Conservation (phyloP, 2,888 invertebrate species). For the Caenorhabditis afra region DNA sequence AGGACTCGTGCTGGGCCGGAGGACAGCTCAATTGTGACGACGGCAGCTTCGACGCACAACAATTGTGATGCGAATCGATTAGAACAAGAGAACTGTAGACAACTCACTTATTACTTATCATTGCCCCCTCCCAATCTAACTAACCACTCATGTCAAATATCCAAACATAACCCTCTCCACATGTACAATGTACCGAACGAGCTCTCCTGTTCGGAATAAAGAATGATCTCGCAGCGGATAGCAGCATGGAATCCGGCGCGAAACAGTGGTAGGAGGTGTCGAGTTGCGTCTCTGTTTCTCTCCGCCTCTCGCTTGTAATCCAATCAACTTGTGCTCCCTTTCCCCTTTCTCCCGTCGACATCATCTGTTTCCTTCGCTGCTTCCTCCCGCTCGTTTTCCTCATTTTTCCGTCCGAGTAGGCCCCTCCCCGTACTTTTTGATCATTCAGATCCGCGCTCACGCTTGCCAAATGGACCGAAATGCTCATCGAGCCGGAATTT, state of each 20-base stretch:
- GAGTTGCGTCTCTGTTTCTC: slow-evolving; percentile 29
- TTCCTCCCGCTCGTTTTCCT: slow-evolving; percentile 14
- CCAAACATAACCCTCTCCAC: too few relatives aligned
- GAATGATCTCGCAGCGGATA: too few relatives aligned
- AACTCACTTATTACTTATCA: background rate
- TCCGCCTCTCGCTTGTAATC: slow-evolving; percentile 26
- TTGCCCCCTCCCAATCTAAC: background rate
- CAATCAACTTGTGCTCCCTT: slow-evolving; percentile 45
- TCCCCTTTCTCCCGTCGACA: slow-evolving; percentile 6
- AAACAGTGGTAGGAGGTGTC: slow-evolving; percentile 34
- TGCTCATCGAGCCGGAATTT: slow-evolving; percentile 33
- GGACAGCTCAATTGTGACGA: slow-evolving; percentile 9
- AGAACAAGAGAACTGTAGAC: background rate
- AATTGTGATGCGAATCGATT: slow-evolving; percentile 5
- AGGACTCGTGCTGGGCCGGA: slow-evolving; percentile 33
- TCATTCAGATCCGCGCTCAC: slow-evolving; percentile 46
- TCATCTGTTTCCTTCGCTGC: slow-evolving; percentile 1
- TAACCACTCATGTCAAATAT: background rate
- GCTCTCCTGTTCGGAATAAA: too few relatives aligned
- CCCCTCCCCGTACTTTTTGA: slow-evolving; percentile 41
- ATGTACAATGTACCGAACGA: too few relatives aligned
- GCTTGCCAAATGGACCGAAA: slow-evolving; percentile 42
- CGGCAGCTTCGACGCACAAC: slow-evolving; percentile 19
- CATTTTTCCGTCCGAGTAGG: slow-evolving; percentile 51
- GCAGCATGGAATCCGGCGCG: too few relatives aligned